phyloP scores from a whole-genome alignment of 2,888 invertebrate genomes.

The Abrostola tripartita region DNA sequence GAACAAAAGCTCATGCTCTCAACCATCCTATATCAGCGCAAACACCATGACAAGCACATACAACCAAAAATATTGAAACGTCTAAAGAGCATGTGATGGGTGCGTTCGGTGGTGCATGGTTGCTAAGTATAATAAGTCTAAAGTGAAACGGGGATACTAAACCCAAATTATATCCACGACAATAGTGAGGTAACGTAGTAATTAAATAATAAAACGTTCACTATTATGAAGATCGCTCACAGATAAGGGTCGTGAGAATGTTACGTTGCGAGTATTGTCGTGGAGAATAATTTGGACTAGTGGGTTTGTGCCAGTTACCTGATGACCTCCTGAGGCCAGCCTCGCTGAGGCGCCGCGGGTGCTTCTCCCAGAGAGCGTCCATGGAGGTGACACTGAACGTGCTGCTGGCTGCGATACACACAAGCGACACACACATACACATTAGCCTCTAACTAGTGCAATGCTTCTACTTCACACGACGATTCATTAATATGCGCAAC shows the following conservation, averaged over 20 bases:
- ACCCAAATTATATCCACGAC: conserved; percentile 49
- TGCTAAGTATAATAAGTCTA: conserved; percentile 37
- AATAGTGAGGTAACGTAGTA: conserved; percentile 32
- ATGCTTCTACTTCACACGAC: conserved; percentile 60
- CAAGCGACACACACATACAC: conserved; percentile 84
- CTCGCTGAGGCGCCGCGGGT: conserved; percentile 92
- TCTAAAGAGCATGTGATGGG: conserved; percentile 63
- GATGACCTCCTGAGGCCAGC: conserved; percentile 92
- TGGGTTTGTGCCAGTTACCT: conserved; percentile 86
- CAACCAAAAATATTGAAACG: conserved; percentile 55
- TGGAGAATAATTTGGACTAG: conserved; percentile 50
- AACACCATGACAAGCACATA: conserved; percentile 64
- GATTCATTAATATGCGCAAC: conserved; percentile 39
- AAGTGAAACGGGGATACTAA: conserved; percentile 54
- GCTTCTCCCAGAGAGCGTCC: conserved; percentile 92
- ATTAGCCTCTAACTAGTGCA: conserved; percentile 82
- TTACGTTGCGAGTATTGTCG: conserved; percentile 36
- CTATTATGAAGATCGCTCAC: conserved; percentile 33
- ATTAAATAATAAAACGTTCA: conserved; percentile 26
- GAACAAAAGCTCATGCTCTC: conserved; percentile 67
- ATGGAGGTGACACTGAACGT: conserved; percentile 90
- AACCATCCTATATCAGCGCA: conserved; percentile 60
- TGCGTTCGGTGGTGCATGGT: conserved; percentile 60
- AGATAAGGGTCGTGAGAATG: conserved; percentile 44
- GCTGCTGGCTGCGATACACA: conserved; percentile 87